A percentile compares a stretch with the other conserved stretches of the same genome.
These are phyloP conservation scores for Drosophila histrio DNA, from an alignment of 2,888 invertebrate genomes.

Conservation along the genomic window DNA sequence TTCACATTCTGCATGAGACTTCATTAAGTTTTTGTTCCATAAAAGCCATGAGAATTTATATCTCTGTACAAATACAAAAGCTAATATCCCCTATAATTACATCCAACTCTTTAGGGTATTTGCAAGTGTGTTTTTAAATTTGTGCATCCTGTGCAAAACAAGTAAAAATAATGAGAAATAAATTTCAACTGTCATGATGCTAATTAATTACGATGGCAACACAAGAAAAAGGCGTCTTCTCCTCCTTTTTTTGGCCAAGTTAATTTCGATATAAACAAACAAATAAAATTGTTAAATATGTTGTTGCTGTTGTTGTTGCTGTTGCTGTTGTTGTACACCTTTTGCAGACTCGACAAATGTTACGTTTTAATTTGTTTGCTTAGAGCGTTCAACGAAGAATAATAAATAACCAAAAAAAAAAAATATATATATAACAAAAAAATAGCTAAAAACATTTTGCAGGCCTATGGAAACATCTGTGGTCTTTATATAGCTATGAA, in stretches of 20 bases:
- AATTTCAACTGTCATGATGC: constrained; percentile 31
- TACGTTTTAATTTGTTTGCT: constrained; percentile 37
- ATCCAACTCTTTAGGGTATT: constrained; percentile 5
- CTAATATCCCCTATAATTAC: background rate
- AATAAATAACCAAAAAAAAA: background rate
- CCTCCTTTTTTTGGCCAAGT: constrained; percentile 27
- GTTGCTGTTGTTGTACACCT: constrained; percentile 4
- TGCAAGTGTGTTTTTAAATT: background rate
- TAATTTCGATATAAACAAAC: constrained; percentile 54
- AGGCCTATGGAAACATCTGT: constrained; percentile 48
- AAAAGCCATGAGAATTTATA: too few relatives aligned
- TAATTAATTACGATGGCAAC: constrained; percentile 43
- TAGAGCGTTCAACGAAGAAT: constrained; percentile 7
- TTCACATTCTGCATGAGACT: too few relatives aligned
- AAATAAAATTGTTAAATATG: constrained; percentile 44
- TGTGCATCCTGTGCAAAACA: constrained; percentile 16
- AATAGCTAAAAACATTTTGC: constrained; percentile 39
- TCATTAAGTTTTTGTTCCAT: too few relatives aligned
- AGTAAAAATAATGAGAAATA: constrained; percentile 30
- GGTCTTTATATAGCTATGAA: constrained; percentile 21
- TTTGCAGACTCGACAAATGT: constrained; percentile 21
- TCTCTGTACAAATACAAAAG: too few relatives aligned
- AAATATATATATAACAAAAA: too few relatives aligned
- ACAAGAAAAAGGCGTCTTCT: constrained; percentile 7
- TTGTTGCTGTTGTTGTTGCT: background rate